These are phyloP conservation scores for Myotis planiceps DNA, from an alignment of 2,797 vertebrate species.

Conservation along the genomic window DNA sequence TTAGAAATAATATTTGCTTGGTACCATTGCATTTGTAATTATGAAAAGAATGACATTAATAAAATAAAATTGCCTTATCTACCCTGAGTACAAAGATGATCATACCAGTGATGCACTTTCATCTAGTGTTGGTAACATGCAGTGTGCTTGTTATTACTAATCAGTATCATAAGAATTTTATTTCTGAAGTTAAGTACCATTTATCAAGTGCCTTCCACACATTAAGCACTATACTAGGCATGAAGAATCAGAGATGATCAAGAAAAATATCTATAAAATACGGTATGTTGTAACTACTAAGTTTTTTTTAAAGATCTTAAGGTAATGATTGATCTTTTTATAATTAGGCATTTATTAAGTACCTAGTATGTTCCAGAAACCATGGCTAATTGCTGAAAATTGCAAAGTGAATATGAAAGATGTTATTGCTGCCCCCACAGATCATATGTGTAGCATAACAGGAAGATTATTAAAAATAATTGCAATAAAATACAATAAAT, in stretches of 20 bases:
- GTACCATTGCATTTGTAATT: not conserved
- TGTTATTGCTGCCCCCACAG: not conserved
- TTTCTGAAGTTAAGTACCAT: conserved; percentile 13
- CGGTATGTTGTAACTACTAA: not conserved
- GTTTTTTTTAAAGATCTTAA: not conserved
- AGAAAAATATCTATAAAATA: conserved; percentile 15
- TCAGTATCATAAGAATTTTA: not conserved
- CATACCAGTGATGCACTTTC: not conserved
- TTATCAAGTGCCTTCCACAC: not conserved
- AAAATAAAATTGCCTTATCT: not conserved
- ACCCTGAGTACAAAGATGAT: not conserved
- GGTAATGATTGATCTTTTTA: not conserved
- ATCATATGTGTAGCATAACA: not conserved
- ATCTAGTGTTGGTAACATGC: not conserved
- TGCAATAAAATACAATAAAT: not conserved
- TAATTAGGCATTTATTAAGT: not conserved
- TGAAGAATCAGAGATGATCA: not conserved
- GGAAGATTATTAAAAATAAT: not conserved
- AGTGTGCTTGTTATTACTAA: not conserved
- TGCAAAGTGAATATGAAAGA: not conserved
- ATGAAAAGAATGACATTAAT: not conserved
- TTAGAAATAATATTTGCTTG: conserved; percentile 50
- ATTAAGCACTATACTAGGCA: not conserved
- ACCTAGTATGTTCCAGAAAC: not conserved
- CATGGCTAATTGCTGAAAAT: not conserved